phyloP scores from a whole-genome alignment of 1,140 invertebrate species.

The Pogonognathellus flavescens region DNA sequence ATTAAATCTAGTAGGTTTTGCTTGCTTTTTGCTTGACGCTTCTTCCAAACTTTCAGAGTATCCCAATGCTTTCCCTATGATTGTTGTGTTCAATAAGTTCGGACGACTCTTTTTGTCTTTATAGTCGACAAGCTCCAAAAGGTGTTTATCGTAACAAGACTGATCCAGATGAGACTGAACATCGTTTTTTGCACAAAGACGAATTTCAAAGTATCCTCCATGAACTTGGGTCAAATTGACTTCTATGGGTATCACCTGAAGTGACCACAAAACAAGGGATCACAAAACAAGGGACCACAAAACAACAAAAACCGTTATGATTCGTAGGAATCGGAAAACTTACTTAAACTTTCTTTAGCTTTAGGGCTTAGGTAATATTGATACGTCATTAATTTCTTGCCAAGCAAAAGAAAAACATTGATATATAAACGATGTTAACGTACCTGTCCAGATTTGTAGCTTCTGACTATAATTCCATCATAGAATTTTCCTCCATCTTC shows the following conservation, averaged over 20 bases:
- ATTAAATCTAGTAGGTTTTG: not conserved
- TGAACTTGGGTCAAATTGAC: constrained; percentile 80
- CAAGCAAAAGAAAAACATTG: too few species aligned
- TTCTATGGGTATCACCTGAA: constrained; percentile 75
- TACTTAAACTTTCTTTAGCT: too few species aligned
- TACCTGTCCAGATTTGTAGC: constrained; percentile 69
- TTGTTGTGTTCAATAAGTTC: not conserved
- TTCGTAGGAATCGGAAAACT: too few species aligned
- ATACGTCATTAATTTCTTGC: not conserved
- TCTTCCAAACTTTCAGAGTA: too few species aligned
- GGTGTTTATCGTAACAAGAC: constrained; percentile 81
- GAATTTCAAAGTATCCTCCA: constrained; percentile 87
- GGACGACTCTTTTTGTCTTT: not conserved
- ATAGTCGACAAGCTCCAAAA: constrained; percentile 71
- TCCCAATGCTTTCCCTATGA: not conserved
- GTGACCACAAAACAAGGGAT: not conserved
- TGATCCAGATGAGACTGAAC: constrained; percentile 73
- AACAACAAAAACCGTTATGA: too few species aligned
- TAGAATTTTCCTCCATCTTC: constrained; percentile 74
- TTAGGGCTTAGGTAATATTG: too few species aligned
- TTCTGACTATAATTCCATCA: constrained; percentile 70
- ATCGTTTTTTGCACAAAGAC: constrained; percentile 79
- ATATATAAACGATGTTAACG: not conserved
- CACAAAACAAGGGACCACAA: too few species aligned
- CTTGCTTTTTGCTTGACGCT: not conserved